Percentiles rank a stretch among this genome's conserved stretches.
These are phyloP conservation scores for Tenthredo livida DNA, from an alignment of 2,888 invertebrate genomes.

Conservation along the genomic window DNA sequence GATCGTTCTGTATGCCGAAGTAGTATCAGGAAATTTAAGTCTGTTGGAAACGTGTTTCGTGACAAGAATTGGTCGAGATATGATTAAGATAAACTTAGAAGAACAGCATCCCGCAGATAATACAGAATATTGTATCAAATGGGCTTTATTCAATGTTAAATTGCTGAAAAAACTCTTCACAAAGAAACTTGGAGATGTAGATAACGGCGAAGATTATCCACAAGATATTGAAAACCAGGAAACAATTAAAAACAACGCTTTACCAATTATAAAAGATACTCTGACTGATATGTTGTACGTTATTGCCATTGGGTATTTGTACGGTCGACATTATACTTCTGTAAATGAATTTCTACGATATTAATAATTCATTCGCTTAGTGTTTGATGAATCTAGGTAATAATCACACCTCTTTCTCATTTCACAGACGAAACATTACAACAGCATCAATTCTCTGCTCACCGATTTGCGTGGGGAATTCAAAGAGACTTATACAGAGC, in stretches of 20 bases:
- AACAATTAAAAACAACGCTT: slow-evolving; percentile 57
- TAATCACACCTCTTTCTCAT: slow-evolving; percentile 53
- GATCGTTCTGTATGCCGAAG: slow-evolving; percentile 71
- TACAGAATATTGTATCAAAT: slow-evolving; percentile 69
- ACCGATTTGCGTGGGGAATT: slow-evolving; percentile 68
- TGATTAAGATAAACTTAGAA: slow-evolving; percentile 62
- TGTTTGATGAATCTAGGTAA: slow-evolving; percentile 49
- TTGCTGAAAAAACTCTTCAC: slow-evolving; percentile 58
- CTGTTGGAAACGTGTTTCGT: slow-evolving; percentile 62
- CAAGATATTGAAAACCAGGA: slow-evolving; percentile 62
- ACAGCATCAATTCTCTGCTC: slow-evolving; percentile 67
- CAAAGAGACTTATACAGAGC: slow-evolving; percentile 54
- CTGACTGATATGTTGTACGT: slow-evolving; percentile 74
- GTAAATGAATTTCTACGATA: slow-evolving; percentile 69
- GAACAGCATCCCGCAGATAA: slow-evolving; percentile 65
- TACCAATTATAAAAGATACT: slow-evolving; percentile 70
- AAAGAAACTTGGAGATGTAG: slow-evolving; percentile 59
- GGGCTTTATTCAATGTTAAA: slow-evolving; percentile 72
- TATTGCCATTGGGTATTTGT: slow-evolving; percentile 72
- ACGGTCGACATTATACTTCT: slow-evolving; percentile 76
- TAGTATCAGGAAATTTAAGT: slow-evolving; percentile 72
- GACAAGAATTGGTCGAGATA: slow-evolving; percentile 62
- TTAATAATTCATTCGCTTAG: background rate
- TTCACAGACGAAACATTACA: slow-evolving; percentile 75
- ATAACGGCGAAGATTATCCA: slow-evolving; percentile 65